A percentile compares a stretch with the other conserved stretches of the same genome.
Conservation (phyloP, 2,797 vertebrate genomes). For the Siniperca scherzeri region DNA sequence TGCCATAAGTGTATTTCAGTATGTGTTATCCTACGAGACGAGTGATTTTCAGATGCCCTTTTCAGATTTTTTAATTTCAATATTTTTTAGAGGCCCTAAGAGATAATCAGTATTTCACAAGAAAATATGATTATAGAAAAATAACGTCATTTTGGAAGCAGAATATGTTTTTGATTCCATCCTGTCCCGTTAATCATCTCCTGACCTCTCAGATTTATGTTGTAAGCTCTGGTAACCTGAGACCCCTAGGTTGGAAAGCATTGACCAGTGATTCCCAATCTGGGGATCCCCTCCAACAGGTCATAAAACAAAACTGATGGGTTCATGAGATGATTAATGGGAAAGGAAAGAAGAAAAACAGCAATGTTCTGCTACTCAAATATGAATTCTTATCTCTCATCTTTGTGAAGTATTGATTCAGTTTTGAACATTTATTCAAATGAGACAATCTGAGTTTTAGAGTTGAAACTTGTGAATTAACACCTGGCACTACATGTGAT, state of each 20-base stretch:
- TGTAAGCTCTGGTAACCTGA: too few species aligned
- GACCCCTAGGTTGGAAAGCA: neutral
- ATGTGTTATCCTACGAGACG: too few species aligned
- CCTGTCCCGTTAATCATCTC: too few species aligned
- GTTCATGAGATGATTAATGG: neutral
- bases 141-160: neutral
- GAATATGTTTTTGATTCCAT: neutral
- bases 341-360: neutral
- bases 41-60: neutral
- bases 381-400: slow-evolving; percentile 2
- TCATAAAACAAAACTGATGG: neutral
- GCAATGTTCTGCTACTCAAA: neutral
- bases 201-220: too few species aligned
- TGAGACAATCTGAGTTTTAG: too few species aligned
- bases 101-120: too few species aligned
- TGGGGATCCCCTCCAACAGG: neutral
- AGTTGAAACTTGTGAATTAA: too few species aligned
- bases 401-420: too few species aligned
- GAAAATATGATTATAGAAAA: neutral
- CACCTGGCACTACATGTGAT: too few species aligned
- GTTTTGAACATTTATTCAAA: too few species aligned
- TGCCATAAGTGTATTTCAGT: neutral
- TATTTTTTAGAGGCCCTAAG: neutral
- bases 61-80: neutral
- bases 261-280: neutral